These are phyloP conservation scores for Meiosimyza decipiens DNA, from an alignment of 2,888 invertebrate genomes.

Conservation along the genomic window DNA sequence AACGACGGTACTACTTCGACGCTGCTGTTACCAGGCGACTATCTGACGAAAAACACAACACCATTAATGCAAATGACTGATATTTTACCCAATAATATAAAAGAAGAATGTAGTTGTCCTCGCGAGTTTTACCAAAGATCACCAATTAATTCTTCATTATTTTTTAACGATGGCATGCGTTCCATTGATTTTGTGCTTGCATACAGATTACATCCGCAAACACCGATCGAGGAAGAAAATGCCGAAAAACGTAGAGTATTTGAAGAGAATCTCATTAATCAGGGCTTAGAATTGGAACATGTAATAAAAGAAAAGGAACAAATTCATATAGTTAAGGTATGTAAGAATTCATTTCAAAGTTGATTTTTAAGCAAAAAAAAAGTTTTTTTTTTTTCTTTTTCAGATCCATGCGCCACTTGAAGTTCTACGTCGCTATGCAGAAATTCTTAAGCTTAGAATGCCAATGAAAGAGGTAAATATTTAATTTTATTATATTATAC, in stretches of 20 bases:
- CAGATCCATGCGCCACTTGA: constrained; percentile 87
- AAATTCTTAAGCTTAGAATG: constrained; percentile 91
- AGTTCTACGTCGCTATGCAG: constrained; percentile 87
- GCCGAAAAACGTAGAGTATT: constrained; percentile 72
- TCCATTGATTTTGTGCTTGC: constrained; percentile 84
- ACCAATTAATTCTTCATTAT: constrained; percentile 68
- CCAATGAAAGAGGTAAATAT: constrained; percentile 87
- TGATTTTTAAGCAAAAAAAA: not conserved
- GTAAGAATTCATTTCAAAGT: constrained; percentile 9
- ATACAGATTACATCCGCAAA: constrained; percentile 75
- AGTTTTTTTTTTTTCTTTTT: constrained; percentile 52
- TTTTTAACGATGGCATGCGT: constrained; percentile 77
- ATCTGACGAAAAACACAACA: constrained; percentile 44
- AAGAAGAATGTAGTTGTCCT: constrained; percentile 55
- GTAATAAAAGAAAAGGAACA: constrained; percentile 72
- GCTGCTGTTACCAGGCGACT: constrained; percentile 46
- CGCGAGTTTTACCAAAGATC: constrained; percentile 52
- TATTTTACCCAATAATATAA: constrained; percentile 48
- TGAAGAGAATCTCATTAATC: constrained; percentile 77
- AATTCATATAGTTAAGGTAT: constrained; percentile 81
- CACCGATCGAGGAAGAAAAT: constrained; percentile 62
- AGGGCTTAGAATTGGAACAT: constrained; percentile 80
- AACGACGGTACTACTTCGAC: constrained; percentile 52
- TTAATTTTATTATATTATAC: constrained; percentile 39
- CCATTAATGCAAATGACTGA: constrained; percentile 58